These are phyloP conservation scores for Drosophila kohkoa DNA, from an alignment of 1,140 invertebrate genomes.

Conservation along the genomic window DNA sequence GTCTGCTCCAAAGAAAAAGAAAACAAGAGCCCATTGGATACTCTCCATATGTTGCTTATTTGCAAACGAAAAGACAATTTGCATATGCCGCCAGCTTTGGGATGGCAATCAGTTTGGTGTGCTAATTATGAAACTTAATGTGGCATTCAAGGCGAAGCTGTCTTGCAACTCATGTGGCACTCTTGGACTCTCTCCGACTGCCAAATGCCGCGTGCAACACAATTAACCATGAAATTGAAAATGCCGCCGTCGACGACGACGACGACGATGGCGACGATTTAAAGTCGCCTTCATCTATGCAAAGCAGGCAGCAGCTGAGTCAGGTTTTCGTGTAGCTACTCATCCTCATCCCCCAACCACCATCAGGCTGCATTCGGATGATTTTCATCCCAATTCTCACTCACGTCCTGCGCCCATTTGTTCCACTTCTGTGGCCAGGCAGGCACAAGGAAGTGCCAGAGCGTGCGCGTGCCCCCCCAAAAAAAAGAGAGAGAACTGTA, in stretches of 20 bases:
- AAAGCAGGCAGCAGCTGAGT: constrained; percentile 74
- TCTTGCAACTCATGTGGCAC: constrained; percentile 35
- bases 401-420: constrained; percentile 79
- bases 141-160: constrained; percentile 62
- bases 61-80: constrained; percentile 58
- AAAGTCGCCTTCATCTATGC: constrained; percentile 64
- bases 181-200: constrained; percentile 48
- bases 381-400: constrained; percentile 11
- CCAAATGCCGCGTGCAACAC: constrained; percentile 82
- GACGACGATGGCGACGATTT: constrained; percentile 49
- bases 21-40: constrained; percentile 28
- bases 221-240: constrained; percentile 84
- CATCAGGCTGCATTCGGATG: neutral
- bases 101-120: constrained; percentile 74
- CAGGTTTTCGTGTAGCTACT: constrained; percentile 23
- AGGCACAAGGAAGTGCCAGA: constrained; percentile 82
- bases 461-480: constrained; percentile 70
- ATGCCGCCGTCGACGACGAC: constrained; percentile 57
- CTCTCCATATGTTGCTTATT: constrained; percentile 79
- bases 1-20: constrained; percentile 23
- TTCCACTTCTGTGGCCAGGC: constrained; percentile 81
- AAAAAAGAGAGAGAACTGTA: constrained; percentile 25
- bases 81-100: constrained; percentile 39
- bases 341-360: constrained; percentile 9
- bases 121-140: constrained; percentile 83